phyloP scores from a whole-genome alignment of 2,113 vertebrate species.

The Ramphastos sulfuratus region DNA sequence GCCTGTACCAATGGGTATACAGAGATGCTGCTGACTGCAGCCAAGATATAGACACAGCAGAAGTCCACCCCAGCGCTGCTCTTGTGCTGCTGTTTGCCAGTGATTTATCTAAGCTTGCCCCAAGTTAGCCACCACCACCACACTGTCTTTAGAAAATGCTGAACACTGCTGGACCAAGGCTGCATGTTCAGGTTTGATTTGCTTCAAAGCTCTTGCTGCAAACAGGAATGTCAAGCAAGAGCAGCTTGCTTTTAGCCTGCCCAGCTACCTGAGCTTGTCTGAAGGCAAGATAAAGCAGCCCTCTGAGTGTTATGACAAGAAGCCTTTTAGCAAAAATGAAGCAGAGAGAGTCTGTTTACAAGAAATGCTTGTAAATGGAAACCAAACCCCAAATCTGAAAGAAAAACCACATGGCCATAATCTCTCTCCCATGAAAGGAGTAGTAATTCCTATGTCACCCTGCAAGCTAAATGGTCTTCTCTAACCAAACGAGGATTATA shows the following conservation, averaged over 20 bases:
- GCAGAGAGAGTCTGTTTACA: constrained; percentile 57
- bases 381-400: constrained; percentile 28
- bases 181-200: background rate
- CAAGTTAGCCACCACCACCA: background rate
- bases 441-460: constrained; percentile 28
- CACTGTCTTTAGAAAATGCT: background rate
- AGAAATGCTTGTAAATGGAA: constrained; percentile 52
- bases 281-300: constrained; percentile 50
- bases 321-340: constrained; percentile 53
- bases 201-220: background rate
- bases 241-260: background rate
- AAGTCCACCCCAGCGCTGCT: background rate
- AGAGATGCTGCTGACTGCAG: background rate
- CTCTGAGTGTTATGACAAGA: constrained; percentile 59
- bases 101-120: accelerated
- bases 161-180: background rate
- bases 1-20: background rate
- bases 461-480: constrained; percentile 35
- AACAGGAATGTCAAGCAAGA: background rate
- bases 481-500: background rate
- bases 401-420: constrained; percentile 58
- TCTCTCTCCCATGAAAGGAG: constrained; percentile 32
- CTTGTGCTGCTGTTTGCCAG: background rate
- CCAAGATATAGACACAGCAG: background rate
- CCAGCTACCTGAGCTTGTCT: background rate